These are phyloP conservation scores for Zaprionus gabonicus DNA, from an alignment of 1,140 invertebrate genomes.

Conservation along the genomic window DNA sequence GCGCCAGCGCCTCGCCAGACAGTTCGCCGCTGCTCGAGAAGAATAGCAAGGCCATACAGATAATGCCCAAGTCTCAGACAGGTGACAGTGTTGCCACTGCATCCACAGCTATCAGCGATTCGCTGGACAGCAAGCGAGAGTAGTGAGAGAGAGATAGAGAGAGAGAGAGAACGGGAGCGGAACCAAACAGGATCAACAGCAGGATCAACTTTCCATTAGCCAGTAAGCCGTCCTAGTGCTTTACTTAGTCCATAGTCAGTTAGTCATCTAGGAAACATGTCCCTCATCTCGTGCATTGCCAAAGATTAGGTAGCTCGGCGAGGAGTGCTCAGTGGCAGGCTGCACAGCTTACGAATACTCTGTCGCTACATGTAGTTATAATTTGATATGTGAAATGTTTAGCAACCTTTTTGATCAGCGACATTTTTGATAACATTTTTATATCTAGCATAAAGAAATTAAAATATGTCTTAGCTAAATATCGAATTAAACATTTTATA, in stretches of 20 bases:
- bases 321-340: slow-evolving; percentile 14
- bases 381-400: slow-evolving; percentile 43
- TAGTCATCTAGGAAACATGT: slow-evolving; percentile 40
- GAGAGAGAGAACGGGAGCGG: neutral
- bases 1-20: slow-evolving; percentile 46
- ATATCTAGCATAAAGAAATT: neutral
- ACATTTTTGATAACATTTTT: slow-evolving; percentile 32
- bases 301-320: slow-evolving; percentile 59
- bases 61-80: slow-evolving; percentile 63
- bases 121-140: slow-evolving; percentile 39
- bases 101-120: slow-evolving; percentile 55
- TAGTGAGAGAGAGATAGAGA: slow-evolving; percentile 12
- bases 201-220: slow-evolving; percentile 46
- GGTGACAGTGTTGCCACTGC: slow-evolving; percentile 62
- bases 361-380: slow-evolving; percentile 33
- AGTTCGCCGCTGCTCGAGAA: slow-evolving; percentile 60
- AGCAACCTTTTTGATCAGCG: slow-evolving; percentile 7
- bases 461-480: slow-evolving; percentile 20
- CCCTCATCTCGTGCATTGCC: slow-evolving; percentile 42
- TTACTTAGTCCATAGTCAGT: slow-evolving; percentile 61
- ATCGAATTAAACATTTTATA: slow-evolving; percentile 68
- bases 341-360: slow-evolving; percentile 65
- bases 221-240: slow-evolving; percentile 76
- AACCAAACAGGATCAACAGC: slow-evolving; percentile 5
- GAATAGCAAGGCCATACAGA: slow-evolving; percentile 14